These are phyloP conservation scores for Semaprochilodus insignis DNA, from an alignment of 2,797 vertebrate species.

Conservation along the genomic window DNA sequence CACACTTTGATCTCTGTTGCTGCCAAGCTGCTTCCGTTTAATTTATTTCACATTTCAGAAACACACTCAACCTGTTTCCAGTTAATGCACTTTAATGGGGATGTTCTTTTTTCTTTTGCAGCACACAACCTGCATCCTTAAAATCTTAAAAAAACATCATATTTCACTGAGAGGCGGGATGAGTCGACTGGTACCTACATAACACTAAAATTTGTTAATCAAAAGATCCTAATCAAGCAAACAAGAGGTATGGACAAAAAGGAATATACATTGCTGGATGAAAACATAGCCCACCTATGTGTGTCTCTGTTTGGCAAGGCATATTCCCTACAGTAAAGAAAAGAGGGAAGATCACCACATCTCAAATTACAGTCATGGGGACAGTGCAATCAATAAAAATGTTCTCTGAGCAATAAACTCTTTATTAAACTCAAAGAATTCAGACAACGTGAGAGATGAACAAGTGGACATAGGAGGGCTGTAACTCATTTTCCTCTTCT, in stretches of 20 bases:
- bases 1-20: conserved; percentile 75
- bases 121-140: conserved; percentile 48
- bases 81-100: conserved; percentile 68
- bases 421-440: conserved; percentile 70
- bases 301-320: conserved; percentile 37
- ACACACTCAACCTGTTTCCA: conserved; percentile 59
- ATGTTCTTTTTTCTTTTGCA: conserved; percentile 45
- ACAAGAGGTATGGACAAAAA: not conserved
- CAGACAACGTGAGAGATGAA: conserved; percentile 64
- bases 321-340: conserved; percentile 69
- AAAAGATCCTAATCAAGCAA: not conserved
- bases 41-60: conserved; percentile 65
- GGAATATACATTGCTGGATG: not conserved
- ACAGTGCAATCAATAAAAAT: conserved; percentile 68
- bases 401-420: conserved; percentile 71
- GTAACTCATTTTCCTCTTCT: conserved; percentile 55
- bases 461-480: conserved; percentile 39
- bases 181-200: too few relatives aligned
- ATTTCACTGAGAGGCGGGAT: not conserved
- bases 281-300: conserved; percentile 38
- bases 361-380: conserved; percentile 62
- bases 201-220: not conserved
- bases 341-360: conserved; percentile 65
- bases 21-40: conserved; percentile 70
- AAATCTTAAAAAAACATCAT: not conserved